Evolutionary conservation across 1,140 invertebrate species (phyloP), one percentile per base, ranked within the genome.

Genomic region (Drosophila rufa): DNA sequence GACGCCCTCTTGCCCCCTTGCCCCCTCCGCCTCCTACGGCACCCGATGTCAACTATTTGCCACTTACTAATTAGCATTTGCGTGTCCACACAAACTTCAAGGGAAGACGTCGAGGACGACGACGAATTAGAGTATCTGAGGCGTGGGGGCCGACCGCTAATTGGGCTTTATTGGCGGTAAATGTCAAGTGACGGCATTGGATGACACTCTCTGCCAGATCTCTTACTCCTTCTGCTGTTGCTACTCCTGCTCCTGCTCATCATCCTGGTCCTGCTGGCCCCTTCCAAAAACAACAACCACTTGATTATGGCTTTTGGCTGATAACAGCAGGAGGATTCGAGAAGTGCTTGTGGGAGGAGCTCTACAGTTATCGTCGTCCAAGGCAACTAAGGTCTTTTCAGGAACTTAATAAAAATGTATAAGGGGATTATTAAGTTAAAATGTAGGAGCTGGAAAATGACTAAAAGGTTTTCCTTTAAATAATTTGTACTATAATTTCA

Each of bases 61-160:
- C 75, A 69, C 75, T 69, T 60, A 78, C 75, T 78, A 78, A 78
- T 78, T 78, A 78, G 75, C 75, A 78, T 78, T 78, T 78, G 75
- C 75, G 74, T 78, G 75, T 78, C 75, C 64, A 75, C 71, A 64
- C 70, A 75, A 75, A 75, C 71, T 75, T 75, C 48, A 75, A 56
- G 58, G 70, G 46, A 62, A 48, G 70, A 40, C 4, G 46, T 47
- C 25, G 47, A 38, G 42, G 12, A 73, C 15, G 33, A 60, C 36
- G 33, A 17, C 33, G 17, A 14, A 47, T 56, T 68, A 53, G 36
- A 48, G 74, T 68, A 47, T 68, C 64, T 30, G 50, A 55, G 75
- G 56, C 43, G 25, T 15, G 55, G 53, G 46, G 61, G 8, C 53
- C 14, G 38, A 78, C 64, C 75, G 75, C 75, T 78, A 78, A 78